A percentile compares a stretch with the other conserved stretches of the same genome.
Evolutionary conservation across 92 coral and sea anemone genomes (phyloP).

Genomic region (Porites lobata): DNA sequence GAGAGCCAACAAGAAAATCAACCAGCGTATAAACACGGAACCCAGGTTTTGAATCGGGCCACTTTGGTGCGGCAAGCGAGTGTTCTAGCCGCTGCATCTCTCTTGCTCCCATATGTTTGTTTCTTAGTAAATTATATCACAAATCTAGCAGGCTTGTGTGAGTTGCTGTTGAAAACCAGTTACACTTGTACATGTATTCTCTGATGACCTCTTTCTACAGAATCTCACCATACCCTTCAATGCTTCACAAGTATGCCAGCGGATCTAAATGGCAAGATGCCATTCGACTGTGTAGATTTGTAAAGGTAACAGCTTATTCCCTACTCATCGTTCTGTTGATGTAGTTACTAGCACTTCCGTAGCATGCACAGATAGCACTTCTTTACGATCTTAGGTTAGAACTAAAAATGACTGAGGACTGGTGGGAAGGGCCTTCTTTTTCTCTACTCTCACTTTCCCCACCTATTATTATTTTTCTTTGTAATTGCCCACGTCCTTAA

Average conservation of each 20-base stretch:
- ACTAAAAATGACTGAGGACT: no score
- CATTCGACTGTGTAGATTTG: conserved; percentile 96
- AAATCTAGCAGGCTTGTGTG: neutral
- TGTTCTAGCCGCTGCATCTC: no score
- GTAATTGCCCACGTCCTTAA: no score
- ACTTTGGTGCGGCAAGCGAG: no score
- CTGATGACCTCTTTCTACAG: conserved; percentile 42
- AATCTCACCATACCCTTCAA: conserved; percentile 96
- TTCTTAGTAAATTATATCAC: neutral
- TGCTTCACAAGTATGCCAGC: conserved; percentile 96
- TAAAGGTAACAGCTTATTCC: conserved; percentile 71
- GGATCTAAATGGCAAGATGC: conserved; percentile 98
- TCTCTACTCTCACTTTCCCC: no score
- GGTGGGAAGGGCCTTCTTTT: no score
- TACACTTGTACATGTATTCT: neutral
- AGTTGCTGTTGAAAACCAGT: neutral
- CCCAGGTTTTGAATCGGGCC: no score
- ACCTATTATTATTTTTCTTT: no score
- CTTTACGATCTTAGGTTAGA: no score
- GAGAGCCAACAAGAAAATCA: no score
- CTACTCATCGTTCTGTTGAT: neutral
- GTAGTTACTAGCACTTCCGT: neutral
- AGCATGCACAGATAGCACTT: neutral
- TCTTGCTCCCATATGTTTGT: no score
- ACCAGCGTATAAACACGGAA: no score